Evolutionary conservation across 1,140 invertebrate genomes (phyloP), one percentile per base, ranked within the genome.

Genomic region (Helicoverpa armigera): DNA sequence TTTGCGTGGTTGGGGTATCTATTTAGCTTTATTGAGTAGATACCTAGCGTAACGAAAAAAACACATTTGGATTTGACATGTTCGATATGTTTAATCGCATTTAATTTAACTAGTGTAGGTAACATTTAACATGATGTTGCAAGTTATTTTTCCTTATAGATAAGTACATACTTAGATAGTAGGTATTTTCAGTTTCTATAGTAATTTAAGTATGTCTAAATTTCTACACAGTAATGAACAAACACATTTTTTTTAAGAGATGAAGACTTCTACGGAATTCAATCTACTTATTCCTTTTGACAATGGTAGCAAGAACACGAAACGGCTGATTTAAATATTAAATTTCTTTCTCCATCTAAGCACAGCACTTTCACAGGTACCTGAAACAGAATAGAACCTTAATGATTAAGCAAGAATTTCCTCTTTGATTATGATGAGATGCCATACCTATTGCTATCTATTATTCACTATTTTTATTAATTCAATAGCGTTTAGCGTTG

Each of bases 291-390:
- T 86, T 97, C 97, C 90, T 98, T 98, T 94, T 98, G 98, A 91
- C 97, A 98, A 90, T 98, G 97, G 87, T 97, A 98, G 92, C 98
- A 98, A 10, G 96, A 96, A 91, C 98, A 98, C n/a, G 96, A 96
- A 69, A 96, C 96, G 3, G 98, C 98, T 2, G 98, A 98, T 93
- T 98, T 98, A 90, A 98, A 98, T 43, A 97, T 96, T 61, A 98
- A 94, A 86, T 97, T 97, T 83, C 97, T 95, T 75, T 96, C 95
- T 2, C 98, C 98, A 18, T 97, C 97, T 63, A 98, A 93, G 89
- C 98, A 98, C 83, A 97, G 94, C 0, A 98, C 97, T 82, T 95
- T 95, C 12, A 97, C 96, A 72, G 96, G 96, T 35, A 97, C 95
- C 96, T 97, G 95, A 51, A 95, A 95, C 81, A 85, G 23, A 23